Evolutionary conservation across 2,888 invertebrate species (phyloP).

Genomic region (Crematogaster levior): DNA sequence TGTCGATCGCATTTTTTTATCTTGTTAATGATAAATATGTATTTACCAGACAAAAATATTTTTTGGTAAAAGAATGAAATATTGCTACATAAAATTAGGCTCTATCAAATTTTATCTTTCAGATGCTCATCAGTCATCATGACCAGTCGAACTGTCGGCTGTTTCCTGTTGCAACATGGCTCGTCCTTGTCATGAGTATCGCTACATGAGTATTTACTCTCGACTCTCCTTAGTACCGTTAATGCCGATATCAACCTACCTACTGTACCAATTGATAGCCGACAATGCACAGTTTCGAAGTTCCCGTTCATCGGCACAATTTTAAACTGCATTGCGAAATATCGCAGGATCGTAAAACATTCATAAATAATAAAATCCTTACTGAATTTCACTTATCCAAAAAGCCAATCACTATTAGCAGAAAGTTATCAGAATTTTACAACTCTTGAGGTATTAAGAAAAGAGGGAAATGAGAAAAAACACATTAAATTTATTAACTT

Average conservation of each 20-base stretch:
- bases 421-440: not conserved
- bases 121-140: slow-evolving; percentile 57
- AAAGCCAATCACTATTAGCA: not conserved
- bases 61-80: not conserved
- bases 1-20: not conserved
- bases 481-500: slow-evolving; percentile 12
- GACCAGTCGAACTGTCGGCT: slow-evolving; percentile 48
- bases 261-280: slow-evolving; percentile 48
- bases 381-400: not conserved
- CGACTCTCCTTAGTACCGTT: slow-evolving; percentile 66
- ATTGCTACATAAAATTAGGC: not conserved
- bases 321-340: slow-evolving; percentile 1
- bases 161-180: slow-evolving; percentile 50
- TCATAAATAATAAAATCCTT: not conserved
- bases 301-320: slow-evolving; percentile 39
- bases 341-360: not conserved
- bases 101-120: slow-evolving; percentile 15
- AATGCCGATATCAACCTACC: slow-evolving; percentile 67
- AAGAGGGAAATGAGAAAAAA: not conserved
- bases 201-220: slow-evolving; percentile 69
- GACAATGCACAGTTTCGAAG: slow-evolving; percentile 9
- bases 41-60: not conserved
- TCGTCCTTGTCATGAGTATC: slow-evolving; percentile 68
- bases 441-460: not conserved
- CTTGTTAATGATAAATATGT: not conserved